A percentile compares a stretch with the other conserved stretches of the same genome.
Evolutionary conservation across 1,140 invertebrate genomes (phyloP).

Genomic region (Drosophila bocki): DNA sequence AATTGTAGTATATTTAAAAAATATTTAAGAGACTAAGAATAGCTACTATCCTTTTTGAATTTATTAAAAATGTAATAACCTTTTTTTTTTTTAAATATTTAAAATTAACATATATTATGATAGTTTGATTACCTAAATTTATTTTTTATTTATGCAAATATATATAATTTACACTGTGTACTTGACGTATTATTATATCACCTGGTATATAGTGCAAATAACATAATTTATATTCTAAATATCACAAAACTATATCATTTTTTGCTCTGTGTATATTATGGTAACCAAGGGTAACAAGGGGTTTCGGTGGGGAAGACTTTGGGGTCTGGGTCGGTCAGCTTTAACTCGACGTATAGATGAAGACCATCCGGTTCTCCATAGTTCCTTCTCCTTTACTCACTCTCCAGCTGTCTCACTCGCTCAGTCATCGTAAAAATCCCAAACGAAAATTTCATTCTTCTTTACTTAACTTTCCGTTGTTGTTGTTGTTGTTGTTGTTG

Average conservation of each 20-base stretch:
- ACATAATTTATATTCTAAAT: background rate
- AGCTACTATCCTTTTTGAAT: background rate
- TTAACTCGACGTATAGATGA: constrained; percentile 28
- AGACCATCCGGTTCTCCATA: constrained; percentile 72
- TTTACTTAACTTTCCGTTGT: constrained; percentile 53
- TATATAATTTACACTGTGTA: no score
- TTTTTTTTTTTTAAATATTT: background rate
- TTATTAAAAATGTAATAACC: background rate
- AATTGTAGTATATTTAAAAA: no score
- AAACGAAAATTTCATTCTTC: constrained; percentile 78
- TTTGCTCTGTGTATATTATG: constrained; percentile 13
- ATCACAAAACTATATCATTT: background rate
- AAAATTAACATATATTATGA: no score
- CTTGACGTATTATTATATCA: no score
- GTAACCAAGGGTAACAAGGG: constrained; percentile 6
- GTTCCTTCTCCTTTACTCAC: constrained; percentile 3
- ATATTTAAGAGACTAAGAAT: background rate
- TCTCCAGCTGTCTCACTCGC: constrained; percentile 1
- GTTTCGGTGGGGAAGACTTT: constrained; percentile 12
- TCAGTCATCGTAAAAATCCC: constrained; percentile 37
- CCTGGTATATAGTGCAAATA: no score
- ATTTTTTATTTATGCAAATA: no score
- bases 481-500: constrained; percentile 3
- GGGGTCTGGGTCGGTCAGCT: constrained; percentile 44
- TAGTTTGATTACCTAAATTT: no score